These are phyloP conservation scores for Lasioglossum baleicum DNA, from an alignment of 1,140 invertebrate genomes.

Conservation along the genomic window DNA sequence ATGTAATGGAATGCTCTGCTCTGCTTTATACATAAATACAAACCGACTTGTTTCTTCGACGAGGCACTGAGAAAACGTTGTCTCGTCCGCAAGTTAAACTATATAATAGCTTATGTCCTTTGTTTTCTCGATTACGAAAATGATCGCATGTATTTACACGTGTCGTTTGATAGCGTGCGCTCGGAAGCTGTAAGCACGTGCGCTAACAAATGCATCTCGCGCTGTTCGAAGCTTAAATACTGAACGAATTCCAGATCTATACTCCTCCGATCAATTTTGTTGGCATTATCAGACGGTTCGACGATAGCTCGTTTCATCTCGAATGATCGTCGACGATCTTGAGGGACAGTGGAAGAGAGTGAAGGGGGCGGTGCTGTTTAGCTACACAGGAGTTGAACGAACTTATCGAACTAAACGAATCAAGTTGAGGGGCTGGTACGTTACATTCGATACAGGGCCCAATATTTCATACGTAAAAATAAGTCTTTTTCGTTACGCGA, in stretches of 20 bases:
- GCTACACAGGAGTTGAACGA: not conserved
- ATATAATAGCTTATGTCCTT: too few relatives aligned
- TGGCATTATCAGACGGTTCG: too few relatives aligned
- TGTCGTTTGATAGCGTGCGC: not conserved
- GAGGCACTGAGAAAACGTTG: too few relatives aligned
- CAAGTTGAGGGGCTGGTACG: not conserved
- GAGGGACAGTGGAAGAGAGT: not conserved
- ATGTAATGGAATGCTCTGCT: constrained; percentile 62
- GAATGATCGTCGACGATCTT: too few relatives aligned
- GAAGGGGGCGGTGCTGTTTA: not conserved
- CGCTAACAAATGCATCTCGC: constrained; percentile 18
- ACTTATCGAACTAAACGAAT: not conserved
- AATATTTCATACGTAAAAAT: constrained; percentile 4
- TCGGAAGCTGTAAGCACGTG: constrained; percentile 44
- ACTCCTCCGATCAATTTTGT: too few relatives aligned
- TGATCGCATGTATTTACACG: too few relatives aligned
- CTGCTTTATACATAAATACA: constrained; percentile 64
- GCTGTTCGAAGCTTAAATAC: constrained; percentile 39
- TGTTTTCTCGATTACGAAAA: too few relatives aligned
- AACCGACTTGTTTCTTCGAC: constrained; percentile 41
- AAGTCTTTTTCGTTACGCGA: not conserved
- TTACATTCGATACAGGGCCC: not conserved
- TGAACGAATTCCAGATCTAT: not conserved
- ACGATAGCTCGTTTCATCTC: too few relatives aligned
- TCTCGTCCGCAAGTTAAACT: too few relatives aligned